These are phyloP conservation scores for Verasper variegatus DNA, from an alignment of 2,113 vertebrate genomes.

Conservation along the genomic window DNA sequence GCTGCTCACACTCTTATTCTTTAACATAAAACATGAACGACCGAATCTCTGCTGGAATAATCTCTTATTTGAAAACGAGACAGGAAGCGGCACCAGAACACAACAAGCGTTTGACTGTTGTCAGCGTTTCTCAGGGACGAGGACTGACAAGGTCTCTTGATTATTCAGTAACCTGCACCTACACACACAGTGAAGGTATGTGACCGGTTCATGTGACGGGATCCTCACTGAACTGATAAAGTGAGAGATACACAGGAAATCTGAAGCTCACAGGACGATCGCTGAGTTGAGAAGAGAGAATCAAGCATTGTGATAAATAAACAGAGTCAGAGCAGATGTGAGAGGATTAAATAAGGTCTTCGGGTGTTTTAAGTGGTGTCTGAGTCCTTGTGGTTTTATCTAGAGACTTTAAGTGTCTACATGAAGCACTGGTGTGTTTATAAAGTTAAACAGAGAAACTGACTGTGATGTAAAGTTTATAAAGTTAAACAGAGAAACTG, in stretches of 20 bases:
- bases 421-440: too few species aligned
- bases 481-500: too few species aligned
- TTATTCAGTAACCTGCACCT: constrained; percentile 59
- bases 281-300: not conserved
- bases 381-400: too few species aligned
- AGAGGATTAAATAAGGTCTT: too few species aligned
- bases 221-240: constrained; percentile 15
- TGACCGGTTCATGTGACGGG: constrained; percentile 9
- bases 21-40: constrained; percentile 7
- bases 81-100: not conserved
- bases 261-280: not conserved
- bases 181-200: not conserved
- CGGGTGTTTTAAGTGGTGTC: too few species aligned
- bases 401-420: too few species aligned
- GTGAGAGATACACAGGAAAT: not conserved
- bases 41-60: rapidly evolving
- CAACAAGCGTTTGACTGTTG: not conserved
- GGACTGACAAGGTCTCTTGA: constrained; percentile 36
- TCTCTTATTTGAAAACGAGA: not conserved
- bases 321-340: not conserved
- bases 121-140: not conserved
- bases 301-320: not conserved
- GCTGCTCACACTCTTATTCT: not conserved
- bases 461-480: too few species aligned
- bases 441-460: too few species aligned